Evolutionary conservation across 2,888 invertebrate genomes (phyloP), one percentile per base, ranked within the genome.

Genomic region (Hedychridium roseum): DNA sequence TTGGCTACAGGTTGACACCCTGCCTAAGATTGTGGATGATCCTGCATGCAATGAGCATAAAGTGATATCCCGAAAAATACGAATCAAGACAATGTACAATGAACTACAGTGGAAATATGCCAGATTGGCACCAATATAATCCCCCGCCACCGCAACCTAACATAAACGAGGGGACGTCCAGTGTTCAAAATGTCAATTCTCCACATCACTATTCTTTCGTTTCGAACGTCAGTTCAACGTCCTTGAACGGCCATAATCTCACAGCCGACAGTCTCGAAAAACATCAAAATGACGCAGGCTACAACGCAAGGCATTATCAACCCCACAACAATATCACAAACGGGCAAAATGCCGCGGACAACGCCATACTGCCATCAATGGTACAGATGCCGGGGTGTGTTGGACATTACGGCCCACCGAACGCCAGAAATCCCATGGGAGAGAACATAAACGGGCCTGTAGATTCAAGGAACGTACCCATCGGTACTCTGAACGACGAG

Each of bases 41-140:
- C n/a, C n/a, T n/a, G n/a, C n/a, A n/a, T n/a, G n/a, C n/a, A n/a
- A n/a, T n/a, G 27, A 11, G 7, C 12, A 12, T 31, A 31, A 31
- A 12, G 3, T 14, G 7, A n/a, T 31, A 14, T 41, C 39, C 49
- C 20, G 49, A 16, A 2, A 47, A 39, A 50, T 37, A 28, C 47
- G 43, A 40, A 50, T 6, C 37, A 48, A 64, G 53, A 74, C 58
- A 60, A 78, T 78, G 77, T 73, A 76, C 77, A 74, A 78, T 78
- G 78, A 78, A 72, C 74, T 76, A 76, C 76, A 50, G 66, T 63
- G 73, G 71, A 60, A 77, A 70, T 57, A 70, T 77, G 73, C 74
- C 77, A 64, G 78, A 78, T 66, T 78, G 78, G 78, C 78, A 78
- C 68, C 78, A 77, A 53, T 78, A 73, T 68, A 76, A 74, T 64